These are phyloP conservation scores for Catharus minimus DNA, from an alignment of 2,113 vertebrate species.

Conservation along the genomic window DNA sequence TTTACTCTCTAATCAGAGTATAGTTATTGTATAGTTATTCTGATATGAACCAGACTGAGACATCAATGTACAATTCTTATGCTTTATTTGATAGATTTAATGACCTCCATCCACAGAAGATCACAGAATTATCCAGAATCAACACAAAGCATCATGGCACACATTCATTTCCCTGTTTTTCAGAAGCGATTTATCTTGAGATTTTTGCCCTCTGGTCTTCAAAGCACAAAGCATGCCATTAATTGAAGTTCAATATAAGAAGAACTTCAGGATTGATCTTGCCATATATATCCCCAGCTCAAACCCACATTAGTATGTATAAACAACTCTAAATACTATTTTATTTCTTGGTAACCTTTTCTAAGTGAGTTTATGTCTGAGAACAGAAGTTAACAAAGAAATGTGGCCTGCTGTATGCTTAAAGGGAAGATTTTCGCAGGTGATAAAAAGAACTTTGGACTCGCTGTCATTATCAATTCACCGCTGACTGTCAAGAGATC, in stretches of 20 bases:
- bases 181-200: not conserved
- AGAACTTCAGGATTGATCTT: not conserved
- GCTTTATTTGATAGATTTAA: not conserved
- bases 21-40: not conserved
- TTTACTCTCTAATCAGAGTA: not conserved
- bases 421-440: not conserved
- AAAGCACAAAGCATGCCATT: not conserved
- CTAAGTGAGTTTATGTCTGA: not conserved
- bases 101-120: not conserved
- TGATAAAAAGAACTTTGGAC: not conserved
- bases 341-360: not conserved
- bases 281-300: not conserved
- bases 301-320: not conserved
- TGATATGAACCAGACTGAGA: not conserved
- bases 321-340: not conserved
- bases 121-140: not conserved
- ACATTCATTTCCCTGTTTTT: not conserved
- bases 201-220: not conserved
- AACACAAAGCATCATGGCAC: not conserved
- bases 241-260: not conserved
- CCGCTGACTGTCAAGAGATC: not conserved
- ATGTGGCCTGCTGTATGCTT: not conserved
- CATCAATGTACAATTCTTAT: not conserved
- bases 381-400: not conserved
- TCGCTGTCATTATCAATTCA: not conserved